Evolutionary conservation across 1,140 invertebrate species (phyloP).

Genomic region (Myzus persicae): DNA sequence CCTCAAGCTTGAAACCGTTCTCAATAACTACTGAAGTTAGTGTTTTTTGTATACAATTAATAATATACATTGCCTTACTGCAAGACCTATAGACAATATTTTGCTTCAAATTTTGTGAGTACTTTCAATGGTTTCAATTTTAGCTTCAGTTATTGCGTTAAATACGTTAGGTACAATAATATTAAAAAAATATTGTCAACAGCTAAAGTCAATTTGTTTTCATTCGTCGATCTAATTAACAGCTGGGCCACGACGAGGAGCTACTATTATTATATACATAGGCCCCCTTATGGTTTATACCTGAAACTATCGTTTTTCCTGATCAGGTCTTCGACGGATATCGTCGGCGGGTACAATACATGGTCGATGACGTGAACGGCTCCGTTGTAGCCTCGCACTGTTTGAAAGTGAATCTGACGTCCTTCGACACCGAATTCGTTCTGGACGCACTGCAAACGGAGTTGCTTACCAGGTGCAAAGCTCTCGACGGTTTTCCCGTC

Average conservation of each 20-base stretch:
- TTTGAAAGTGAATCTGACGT: neutral
- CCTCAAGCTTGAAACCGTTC: neutral
- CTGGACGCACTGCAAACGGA: conserved; percentile 36
- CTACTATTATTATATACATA: neutral
- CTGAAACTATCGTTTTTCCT: conserved; percentile 61
- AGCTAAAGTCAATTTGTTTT: no score
- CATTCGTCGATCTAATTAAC: neutral
- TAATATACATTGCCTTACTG: no score
- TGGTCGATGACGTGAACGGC: neutral
- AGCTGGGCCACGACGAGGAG: neutral
- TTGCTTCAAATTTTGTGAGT: neutral
- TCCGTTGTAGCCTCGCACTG: conserved; percentile 5
- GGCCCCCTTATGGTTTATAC: neutral
- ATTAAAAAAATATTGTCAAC: no score
- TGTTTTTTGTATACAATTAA: neutral
- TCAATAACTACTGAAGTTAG: neutral
- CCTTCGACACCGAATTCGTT: conserved; percentile 35
- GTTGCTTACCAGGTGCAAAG: neutral
- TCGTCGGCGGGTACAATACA: conserved; percentile 59
- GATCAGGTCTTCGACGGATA: conserved; percentile 61
- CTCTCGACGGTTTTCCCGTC: conserved; percentile 31
- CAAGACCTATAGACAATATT: no score
- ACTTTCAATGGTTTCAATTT: no score
- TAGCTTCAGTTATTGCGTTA: no score
- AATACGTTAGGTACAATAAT: no score